phyloP scores from a whole-genome alignment of 2,888 invertebrate genomes.

The Parnassius smintheus region DNA sequence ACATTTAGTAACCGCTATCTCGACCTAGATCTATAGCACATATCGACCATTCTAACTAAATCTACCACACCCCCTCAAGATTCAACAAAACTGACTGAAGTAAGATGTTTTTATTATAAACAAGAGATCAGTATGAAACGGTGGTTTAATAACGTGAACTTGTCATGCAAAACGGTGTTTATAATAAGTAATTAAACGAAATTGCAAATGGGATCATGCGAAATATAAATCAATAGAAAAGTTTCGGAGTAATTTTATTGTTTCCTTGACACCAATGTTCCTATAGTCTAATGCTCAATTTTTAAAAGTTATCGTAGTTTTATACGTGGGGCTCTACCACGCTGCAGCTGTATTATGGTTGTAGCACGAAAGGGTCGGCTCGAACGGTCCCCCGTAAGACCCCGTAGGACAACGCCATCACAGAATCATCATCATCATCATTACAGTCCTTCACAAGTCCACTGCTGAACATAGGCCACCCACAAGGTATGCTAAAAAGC shows the following conservation, averaged over 20 bases:
- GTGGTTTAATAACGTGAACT: conserved; percentile 18
- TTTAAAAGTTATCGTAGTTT: neutral
- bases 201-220: conserved; percentile 15
- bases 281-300: neutral
- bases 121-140: conserved; percentile 10
- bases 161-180: conserved; percentile 15
- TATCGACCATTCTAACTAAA: conserved; percentile 33
- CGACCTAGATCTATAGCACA: conserved; percentile 42
- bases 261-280: conserved; percentile 9
- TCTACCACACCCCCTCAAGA: conserved; percentile 2
- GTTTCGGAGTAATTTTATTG: conserved; percentile 19
- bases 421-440: too few species aligned
- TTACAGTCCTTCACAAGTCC: too few species aligned
- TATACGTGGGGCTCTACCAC: too few species aligned
- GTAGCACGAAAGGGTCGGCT: too few species aligned
- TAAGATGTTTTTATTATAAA: conserved; percentile 2
- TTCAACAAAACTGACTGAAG: conserved; percentile 1
- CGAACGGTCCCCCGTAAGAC: too few species aligned
- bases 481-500: too few species aligned
- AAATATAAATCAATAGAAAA: conserved; percentile 21
- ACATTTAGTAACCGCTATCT: conserved; percentile 37
- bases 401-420: too few species aligned
- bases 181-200: conserved; percentile 23
- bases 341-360: too few species aligned
- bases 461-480: too few species aligned